Percentiles rank a stretch among this genome's conserved stretches.
These are phyloP conservation scores for Tenthredo distinguenda DNA, from an alignment of 2,888 invertebrate species.

Conservation along the genomic window DNA sequence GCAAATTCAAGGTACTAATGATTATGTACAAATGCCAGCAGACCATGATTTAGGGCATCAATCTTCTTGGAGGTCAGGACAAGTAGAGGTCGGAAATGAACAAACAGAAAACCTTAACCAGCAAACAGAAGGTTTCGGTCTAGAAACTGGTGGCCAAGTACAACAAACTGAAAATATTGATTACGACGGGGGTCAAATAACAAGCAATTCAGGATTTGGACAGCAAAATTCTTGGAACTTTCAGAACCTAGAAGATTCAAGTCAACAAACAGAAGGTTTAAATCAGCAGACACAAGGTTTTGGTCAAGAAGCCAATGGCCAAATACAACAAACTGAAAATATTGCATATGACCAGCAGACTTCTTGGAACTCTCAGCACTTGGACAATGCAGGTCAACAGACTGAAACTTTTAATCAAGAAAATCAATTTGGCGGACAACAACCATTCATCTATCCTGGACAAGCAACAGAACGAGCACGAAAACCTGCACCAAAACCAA, in stretches of 20 bases:
- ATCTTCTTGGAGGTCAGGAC: conserved; percentile 66
- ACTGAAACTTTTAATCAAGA: conserved; percentile 53
- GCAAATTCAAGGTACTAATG: conserved; percentile 67
- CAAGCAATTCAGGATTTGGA: conserved; percentile 57
- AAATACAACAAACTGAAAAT: conserved; percentile 63
- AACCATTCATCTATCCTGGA: not conserved
- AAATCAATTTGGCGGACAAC: conserved; percentile 51
- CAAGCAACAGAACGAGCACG: not conserved
- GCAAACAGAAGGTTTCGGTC: conserved; percentile 55
- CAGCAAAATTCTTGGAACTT: conserved; percentile 55
- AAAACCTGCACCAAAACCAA: conserved; percentile 65
- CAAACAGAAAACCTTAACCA: conserved; percentile 54
- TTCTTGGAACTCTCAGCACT: conserved; percentile 52
- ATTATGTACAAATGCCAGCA: conserved; percentile 58
- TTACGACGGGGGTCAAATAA: conserved; percentile 53
- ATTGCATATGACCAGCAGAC: conserved; percentile 54
- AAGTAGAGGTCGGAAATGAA: conserved; percentile 58
- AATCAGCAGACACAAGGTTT: conserved; percentile 56
- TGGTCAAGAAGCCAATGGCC: conserved; percentile 66
- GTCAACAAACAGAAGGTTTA: conserved; percentile 67
- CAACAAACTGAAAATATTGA: conserved; percentile 60
- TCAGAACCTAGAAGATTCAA: conserved; percentile 62
- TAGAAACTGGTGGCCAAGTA: conserved; percentile 68
- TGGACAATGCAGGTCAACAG: conserved; percentile 48
- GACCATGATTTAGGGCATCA: conserved; percentile 61